Evolutionary conservation across 2,888 invertebrate genomes (phyloP), one percentile per base, ranked within the genome.

Genomic region (Itoplectis maculator): DNA sequence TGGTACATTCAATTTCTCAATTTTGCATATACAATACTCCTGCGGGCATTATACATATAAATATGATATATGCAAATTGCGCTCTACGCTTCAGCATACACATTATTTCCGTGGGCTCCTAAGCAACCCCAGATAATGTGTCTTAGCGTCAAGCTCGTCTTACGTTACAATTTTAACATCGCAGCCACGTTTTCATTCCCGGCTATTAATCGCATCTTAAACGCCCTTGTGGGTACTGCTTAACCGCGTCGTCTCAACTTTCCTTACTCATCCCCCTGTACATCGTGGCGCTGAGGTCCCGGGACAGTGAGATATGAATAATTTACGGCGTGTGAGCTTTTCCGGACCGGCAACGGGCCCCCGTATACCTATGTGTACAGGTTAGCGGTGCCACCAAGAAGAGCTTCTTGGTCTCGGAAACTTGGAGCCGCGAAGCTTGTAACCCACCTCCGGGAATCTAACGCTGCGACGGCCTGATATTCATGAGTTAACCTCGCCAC

Each of bases 151-250:
- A 66, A 45, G n/a, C 54, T 56, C 15, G 42, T 56, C 23, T 59
- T 65, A 40, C 63, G 63, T 61, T 72, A 69, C n/a, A 83, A 75
- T 77, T 74, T 77, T 81, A 77, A 77, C 37, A 11, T 56, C 7
- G 35, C 23, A n/a, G 47, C 23, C 66, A 42, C 35, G 18, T 15
- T 23, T 63, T 56, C 40, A 51, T 45, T 70, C 59, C 37, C 54
- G 35, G 18, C 18, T 56, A 69, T 76, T 69, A 66, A 69, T 69
- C 68, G 69, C 11, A 18, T 18, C 70, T 82, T 54, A 70, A 79
- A 79, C 70, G 23, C 45, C 29, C 42, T 78, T 37, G 69, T 59
- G 61, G 51, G 40, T 37, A 49, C 61, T 63, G 74, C 65, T 76
- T 54, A 56, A 79, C 37, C 51, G 45, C 70, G 15, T 47, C 18